phyloP scores from a whole-genome alignment of 2,888 invertebrate genomes.

The Rhamnusium bicolor region DNA sequence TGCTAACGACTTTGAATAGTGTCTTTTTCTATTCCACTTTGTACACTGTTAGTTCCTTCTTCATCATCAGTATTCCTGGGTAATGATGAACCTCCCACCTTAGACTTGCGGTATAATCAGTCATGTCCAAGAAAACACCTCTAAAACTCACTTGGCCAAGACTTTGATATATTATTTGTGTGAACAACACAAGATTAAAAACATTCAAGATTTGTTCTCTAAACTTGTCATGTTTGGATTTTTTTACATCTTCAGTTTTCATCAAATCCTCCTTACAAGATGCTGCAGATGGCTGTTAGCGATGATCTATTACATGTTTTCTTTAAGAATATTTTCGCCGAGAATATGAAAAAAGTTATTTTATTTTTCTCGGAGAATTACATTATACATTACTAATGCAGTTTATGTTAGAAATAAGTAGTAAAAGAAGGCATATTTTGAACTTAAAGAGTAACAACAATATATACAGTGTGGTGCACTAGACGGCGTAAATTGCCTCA shows the following conservation, averaged over 20 bases:
- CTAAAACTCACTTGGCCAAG: conserved; percentile 61
- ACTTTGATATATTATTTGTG: conserved; percentile 69
- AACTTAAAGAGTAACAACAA: too few species aligned
- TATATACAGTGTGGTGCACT: too few species aligned
- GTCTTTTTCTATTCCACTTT: conserved; percentile 42
- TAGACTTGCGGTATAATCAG: conserved; percentile 65
- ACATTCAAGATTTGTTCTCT: conserved; percentile 65
- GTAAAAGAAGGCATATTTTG: too few species aligned
- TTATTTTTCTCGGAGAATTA: neutral
- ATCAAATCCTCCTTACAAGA: conserved; percentile 28
- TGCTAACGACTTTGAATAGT: conserved; percentile 51
- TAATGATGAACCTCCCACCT: conserved; percentile 63
- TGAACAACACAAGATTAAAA: conserved; percentile 66
- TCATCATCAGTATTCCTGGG: conserved; percentile 32
- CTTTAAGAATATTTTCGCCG: neutral
- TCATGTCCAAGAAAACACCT: conserved; percentile 67
- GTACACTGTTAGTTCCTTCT: neutral
- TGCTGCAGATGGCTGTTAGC: conserved; percentile 21
- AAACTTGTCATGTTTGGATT: conserved; percentile 82
- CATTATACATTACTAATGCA: neutral
- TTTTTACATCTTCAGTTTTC: conserved; percentile 55
- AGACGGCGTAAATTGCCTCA: too few species aligned
- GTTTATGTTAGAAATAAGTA: too few species aligned
- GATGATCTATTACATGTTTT: conserved; percentile 17
- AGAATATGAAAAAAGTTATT: neutral